These are phyloP conservation scores for Drosophila burlai DNA, from an alignment of 1,140 invertebrate species.

Conservation along the genomic window DNA sequence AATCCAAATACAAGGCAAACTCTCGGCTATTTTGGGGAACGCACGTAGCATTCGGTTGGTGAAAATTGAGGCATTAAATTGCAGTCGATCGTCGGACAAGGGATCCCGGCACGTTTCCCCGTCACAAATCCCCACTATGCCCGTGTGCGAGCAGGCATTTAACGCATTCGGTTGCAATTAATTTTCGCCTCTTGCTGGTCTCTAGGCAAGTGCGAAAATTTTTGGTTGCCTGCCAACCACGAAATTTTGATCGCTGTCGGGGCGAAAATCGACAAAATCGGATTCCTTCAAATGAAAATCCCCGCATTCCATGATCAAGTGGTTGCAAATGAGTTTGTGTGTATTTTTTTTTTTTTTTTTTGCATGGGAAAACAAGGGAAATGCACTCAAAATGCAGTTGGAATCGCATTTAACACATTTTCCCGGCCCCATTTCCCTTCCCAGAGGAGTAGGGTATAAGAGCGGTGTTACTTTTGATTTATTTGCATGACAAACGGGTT, in stretches of 20 bases:
- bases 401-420: conserved; percentile 44
- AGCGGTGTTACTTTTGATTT: conserved; percentile 69
- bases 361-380: conserved; percentile 18
- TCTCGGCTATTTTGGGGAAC: conserved; percentile 43
- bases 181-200: conserved; percentile 25
- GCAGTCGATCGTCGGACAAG: conserved; percentile 49
- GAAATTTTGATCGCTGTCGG: conserved; percentile 27
- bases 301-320: conserved; percentile 46
- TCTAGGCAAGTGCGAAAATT: conserved; percentile 34
- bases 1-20: conserved; percentile 35
- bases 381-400: conserved; percentile 41
- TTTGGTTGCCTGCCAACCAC: conserved; percentile 54
- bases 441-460: conserved; percentile 6
- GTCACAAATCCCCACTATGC: background rate
- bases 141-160: conserved; percentile 47
- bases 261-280: background rate
- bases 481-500: conserved; percentile 80
- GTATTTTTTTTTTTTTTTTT: background rate
- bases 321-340: conserved; percentile 30
- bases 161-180: conserved; percentile 66
- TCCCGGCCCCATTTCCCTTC: conserved; percentile 6
- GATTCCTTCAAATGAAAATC: conserved; percentile 30
- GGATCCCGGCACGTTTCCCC: conserved; percentile 38
- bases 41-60: conserved; percentile 46
- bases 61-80: conserved; percentile 62